Evolutionary conservation across 2,797 vertebrate species (phyloP), one percentile per base, ranked within the genome.

Genomic region (Chaetophractus vellerosus): DNA sequence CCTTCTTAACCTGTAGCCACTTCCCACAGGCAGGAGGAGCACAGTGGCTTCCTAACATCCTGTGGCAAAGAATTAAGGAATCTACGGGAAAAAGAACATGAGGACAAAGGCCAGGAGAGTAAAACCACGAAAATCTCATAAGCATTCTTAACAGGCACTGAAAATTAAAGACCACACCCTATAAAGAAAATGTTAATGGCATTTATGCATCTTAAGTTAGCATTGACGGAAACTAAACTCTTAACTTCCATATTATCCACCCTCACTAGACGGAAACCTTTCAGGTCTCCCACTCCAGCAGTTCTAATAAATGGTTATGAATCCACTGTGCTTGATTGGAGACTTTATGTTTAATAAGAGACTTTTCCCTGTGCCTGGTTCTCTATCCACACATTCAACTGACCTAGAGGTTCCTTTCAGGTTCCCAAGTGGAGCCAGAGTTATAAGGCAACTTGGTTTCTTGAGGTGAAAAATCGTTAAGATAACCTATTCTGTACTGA

Each of bases 381-480:
- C 52, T 83, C 75, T 63, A 87, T 64, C n/a, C 59, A 45, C 71
- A 85, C 48, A 48, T 84, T 92, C 76, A 69, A 50, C 12, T 50
- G 82, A 94, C 15, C 61, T n/a, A 15, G 11, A 75, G 28, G 8
- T 50, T 31, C 28, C 28, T 19, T 69, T 78, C 61, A 41, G 63
- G 55, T 63, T 91, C 41, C 75, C 68, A 45, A 89, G 71, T 12
- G 8, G 61, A 94, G 55, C 86, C 78, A 72, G 48, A 93, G 76
- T 87, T 24, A 61, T 2, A 87, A 61, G 71, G 50, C n/a, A 81
- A 76, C 74, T 81, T 33, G 33, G 64, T 76, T 75, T n/a, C 33
- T 19, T 38, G 38, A 14, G 10, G 33, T 93, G n/a, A 64, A 80
- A 94, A 68, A 93, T 41, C 26, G 61, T 90, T 80, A n/a, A n/a